Evolutionary conservation across 2,888 invertebrate genomes (phyloP).

Genomic region (Cantharis nigra): DNA sequence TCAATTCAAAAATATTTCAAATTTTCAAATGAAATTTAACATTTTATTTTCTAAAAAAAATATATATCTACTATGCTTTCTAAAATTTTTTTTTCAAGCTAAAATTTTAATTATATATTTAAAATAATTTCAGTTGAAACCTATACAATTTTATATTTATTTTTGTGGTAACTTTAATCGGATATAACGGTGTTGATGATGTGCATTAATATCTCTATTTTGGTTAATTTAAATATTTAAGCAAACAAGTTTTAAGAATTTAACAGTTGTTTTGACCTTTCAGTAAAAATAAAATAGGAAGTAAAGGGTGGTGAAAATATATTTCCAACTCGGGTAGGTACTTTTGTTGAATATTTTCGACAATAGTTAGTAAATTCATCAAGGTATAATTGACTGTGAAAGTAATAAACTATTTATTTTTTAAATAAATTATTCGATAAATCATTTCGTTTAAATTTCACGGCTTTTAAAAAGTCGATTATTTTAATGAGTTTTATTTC

Average conservation of each 20-base stretch:
- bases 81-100: too few species aligned
- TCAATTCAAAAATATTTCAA: too few species aligned
- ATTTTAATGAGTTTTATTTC: conserved; percentile 8
- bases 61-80: too few species aligned
- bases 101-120: too few species aligned
- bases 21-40: too few species aligned
- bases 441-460: neutral
- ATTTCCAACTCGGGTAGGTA: neutral
- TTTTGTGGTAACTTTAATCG: neutral
- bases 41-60: too few species aligned
- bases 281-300: neutral
- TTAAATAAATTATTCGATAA: neutral
- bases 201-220: neutral
- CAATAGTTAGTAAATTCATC: neutral
- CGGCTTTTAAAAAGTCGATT: neutral
- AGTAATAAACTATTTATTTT: neutral
- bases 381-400: neutral
- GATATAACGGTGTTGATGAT: neutral
- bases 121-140: too few species aligned
- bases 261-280: neutral
- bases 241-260: neutral
- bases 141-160: neutral
- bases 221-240: neutral
- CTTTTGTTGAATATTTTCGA: neutral
- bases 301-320: neutral